Evolutionary conservation across 2,797 vertebrate genomes (phyloP).

Genomic region (Mycteria americana): DNA sequence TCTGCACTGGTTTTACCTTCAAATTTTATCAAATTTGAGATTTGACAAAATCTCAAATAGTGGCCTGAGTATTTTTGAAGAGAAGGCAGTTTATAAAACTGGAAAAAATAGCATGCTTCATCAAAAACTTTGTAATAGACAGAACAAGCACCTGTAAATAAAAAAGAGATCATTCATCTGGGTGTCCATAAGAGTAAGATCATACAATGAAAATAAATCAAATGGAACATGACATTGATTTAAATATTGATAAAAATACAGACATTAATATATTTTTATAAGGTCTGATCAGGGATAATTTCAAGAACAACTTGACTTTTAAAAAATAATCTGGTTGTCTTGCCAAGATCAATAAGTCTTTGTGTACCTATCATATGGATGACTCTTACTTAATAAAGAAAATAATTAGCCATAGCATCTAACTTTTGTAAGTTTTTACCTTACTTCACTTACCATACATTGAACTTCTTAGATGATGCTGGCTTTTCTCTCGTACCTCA

Average conservation of each 20-base stretch:
- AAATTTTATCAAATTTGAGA: not conserved
- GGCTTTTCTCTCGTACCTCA: not conserved
- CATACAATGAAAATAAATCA: not conserved
- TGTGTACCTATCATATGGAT: not conserved
- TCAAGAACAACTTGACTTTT: not conserved
- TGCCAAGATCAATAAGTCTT: not conserved
- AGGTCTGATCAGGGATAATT: not conserved
- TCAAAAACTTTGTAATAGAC: not conserved
- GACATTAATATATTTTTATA: not conserved
- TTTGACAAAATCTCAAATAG: not conserved
- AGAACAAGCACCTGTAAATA: not conserved
- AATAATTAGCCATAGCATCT: not conserved
- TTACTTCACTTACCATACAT: not conserved
- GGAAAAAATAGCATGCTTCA: not conserved
- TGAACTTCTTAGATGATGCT: not conserved
- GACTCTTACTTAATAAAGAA: not conserved
- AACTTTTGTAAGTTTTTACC: not conserved
- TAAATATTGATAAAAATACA: not conserved
- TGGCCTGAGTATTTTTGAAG: not conserved
- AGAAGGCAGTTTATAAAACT: not conserved
- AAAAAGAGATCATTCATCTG: rapidly evolving
- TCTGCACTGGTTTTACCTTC: not conserved
- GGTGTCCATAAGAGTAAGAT: not conserved
- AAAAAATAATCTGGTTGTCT: not conserved
- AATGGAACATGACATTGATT: not conserved